phyloP scores from a whole-genome alignment of 2,888 invertebrate genomes.

The Drosophila ezoana region DNA sequence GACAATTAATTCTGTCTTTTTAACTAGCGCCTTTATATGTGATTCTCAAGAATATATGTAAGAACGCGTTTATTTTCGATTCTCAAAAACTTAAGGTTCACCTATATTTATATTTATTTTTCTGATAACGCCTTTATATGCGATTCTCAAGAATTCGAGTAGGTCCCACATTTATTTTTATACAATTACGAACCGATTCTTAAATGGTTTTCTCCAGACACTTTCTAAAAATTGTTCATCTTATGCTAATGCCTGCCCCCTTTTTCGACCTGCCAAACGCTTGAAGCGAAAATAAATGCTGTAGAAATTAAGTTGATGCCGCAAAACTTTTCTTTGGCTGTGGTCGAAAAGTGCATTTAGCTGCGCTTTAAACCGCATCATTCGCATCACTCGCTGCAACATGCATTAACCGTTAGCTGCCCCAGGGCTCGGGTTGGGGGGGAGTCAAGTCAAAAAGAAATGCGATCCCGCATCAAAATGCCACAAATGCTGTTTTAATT shows the following conservation, averaged over 20 bases:
- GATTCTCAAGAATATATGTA: slow-evolving; percentile 3
- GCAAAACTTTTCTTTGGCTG: slow-evolving; percentile 34
- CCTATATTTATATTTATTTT: neutral
- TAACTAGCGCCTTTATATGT: neutral
- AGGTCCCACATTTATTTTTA: too few species aligned
- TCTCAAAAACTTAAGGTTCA: neutral
- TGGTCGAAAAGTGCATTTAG: slow-evolving; percentile 44
- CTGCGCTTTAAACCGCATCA: slow-evolving; percentile 50
- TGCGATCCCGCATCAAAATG: slow-evolving; percentile 39
- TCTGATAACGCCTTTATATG: neutral
- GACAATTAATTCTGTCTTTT: too few species aligned
- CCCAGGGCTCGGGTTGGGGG: slow-evolving; percentile 10
- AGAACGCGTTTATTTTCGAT: neutral
- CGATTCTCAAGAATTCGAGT: neutral
- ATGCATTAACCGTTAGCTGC: slow-evolving; percentile 51
- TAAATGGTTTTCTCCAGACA: neutral
- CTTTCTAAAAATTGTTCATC: neutral
- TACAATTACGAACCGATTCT: too few species aligned
- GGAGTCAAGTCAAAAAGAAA: slow-evolving; percentile 14
- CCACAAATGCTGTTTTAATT: slow-evolving; percentile 62
- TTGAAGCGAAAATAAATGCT: slow-evolving; percentile 9
- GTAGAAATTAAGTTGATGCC: slow-evolving; percentile 12
- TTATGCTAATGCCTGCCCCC: slow-evolving; percentile 7
- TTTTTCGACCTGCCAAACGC: slow-evolving; percentile 4
- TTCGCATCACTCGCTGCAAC: slow-evolving; percentile 24